These are phyloP conservation scores for Vireo altiloquus DNA, from an alignment of 2,113 vertebrate genomes.

Conservation along the genomic window DNA sequence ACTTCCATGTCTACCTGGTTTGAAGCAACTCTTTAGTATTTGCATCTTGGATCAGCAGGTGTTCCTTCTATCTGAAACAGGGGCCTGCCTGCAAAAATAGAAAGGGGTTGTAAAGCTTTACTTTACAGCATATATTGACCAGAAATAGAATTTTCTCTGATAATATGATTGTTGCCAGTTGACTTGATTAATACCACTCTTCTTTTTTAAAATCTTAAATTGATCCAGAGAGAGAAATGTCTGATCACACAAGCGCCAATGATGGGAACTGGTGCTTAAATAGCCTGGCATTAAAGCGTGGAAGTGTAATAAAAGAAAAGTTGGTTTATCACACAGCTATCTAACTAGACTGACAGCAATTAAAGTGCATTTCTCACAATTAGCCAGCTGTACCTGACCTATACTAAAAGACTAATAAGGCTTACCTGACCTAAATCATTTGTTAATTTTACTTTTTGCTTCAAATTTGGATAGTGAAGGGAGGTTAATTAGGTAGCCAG, in stretches of 20 bases:
- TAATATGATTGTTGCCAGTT: neutral
- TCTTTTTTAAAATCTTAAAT: neutral
- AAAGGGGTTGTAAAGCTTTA: neutral
- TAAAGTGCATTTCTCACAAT: slow-evolving; percentile 18
- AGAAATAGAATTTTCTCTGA: neutral
- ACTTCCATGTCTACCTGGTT: rapidly evolving
- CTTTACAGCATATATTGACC: neutral
- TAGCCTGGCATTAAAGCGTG: neutral
- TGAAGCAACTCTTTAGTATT: neutral
- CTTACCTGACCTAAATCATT: neutral
- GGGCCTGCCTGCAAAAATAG: neutral
- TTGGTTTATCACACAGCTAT: neutral
- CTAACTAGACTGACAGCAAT: neutral
- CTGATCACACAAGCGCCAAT: neutral
- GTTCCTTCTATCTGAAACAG: neutral
- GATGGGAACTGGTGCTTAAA: neutral
- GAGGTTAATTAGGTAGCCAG: slow-evolving; percentile 60
- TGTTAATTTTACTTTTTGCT: slow-evolving; percentile 23
- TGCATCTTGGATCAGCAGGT: neutral
- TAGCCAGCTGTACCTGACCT: neutral
- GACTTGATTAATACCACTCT: neutral
- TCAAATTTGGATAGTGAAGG: slow-evolving; percentile 33
- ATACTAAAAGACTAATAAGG: neutral
- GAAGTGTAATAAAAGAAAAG: neutral
- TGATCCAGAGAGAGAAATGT: neutral